Base-by-base conservation (phyloP, 2,797 vertebrate species). In the Furcifer pardalis region DNA sequence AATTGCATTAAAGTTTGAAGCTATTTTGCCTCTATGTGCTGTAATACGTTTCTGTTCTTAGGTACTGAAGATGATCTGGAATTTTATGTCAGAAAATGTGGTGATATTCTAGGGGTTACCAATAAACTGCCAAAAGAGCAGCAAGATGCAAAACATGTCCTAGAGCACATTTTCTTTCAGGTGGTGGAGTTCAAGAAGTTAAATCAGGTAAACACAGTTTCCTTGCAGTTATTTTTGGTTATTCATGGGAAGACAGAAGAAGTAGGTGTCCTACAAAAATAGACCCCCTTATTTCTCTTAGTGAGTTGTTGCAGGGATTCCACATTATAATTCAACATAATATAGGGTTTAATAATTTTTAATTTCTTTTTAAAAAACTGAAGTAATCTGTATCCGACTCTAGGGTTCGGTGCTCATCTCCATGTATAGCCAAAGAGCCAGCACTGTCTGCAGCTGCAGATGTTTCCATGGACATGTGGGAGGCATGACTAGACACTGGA, bases 161-260 rank as follows among this genome's bases (percentile, higher is more conserved):
- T 99, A 87, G 98, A 99, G 86, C 96, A 99, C 89, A 92, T 99
- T 93, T 99, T 99, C 94, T 98, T 99, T 92, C 98, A 98, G 92
- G 97, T 99, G 86, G 98, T 98, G 12, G 98, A 98, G 93, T 99
- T 99, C 93, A 99, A 99, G 96, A 99, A 99, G 86, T 92, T 98
- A 77, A 99, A 99, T 94, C 98, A 98, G 97, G 98, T 98, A 92
- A 82, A 44, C 32, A 35, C 49, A 37, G 68, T 68, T 63, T 21
- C 27, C 32, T 73, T 73, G 25, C 19, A 73, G 46, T 2, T 4
- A 42, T 69, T 10, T 40, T 17, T 56, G 30, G 56, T 77, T 46
- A 13, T 49, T 82, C 52, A 46, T 25, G 30, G 40, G 56, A 8
- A 27, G 35, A 49, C n/a, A 46, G 12, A 44, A 59, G 56, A 68